A percentile compares a stretch with the other conserved stretches of the same genome.
Conservation (phyloP, 2,888 invertebrate genomes). For the Pachydiplax longipennis region DNA sequence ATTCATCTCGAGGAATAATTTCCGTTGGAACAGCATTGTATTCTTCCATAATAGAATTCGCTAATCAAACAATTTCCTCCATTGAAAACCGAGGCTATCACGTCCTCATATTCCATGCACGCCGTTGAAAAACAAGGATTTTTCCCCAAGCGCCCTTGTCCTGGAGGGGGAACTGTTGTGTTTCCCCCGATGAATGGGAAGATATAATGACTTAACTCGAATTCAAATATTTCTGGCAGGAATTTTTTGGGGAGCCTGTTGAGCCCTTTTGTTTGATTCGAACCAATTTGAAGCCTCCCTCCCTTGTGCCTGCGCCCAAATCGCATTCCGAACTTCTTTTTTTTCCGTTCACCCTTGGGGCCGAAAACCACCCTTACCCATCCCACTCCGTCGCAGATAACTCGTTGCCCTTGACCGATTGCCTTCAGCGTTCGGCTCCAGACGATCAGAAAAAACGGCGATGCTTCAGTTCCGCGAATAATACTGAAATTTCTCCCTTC, state of each 20-base stretch:
- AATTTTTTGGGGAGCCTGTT: slow-evolving; percentile 26
- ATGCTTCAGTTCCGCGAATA: not conserved
- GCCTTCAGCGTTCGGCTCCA: not conserved
- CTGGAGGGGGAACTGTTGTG: not conserved
- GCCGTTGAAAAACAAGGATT: slow-evolving; percentile 51
- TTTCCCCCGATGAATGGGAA: not conserved
- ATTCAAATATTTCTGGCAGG: not conserved
- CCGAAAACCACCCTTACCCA: not conserved
- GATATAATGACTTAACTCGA: slow-evolving; percentile 20
- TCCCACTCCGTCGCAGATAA: not conserved
- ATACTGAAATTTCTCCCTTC: no score
- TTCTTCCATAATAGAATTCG: no score
- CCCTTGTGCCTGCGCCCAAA: not conserved
- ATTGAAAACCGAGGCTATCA: slow-evolving; percentile 48
- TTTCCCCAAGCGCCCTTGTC: slow-evolving; percentile 43
- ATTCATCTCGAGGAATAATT: no score
- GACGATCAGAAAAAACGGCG: not conserved
- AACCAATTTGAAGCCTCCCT: not conserved
- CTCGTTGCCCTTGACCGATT: not conserved
- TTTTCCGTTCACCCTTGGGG: not conserved
- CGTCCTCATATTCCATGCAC: slow-evolving; percentile 52
- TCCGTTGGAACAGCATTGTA: no score
- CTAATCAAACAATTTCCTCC: no score
- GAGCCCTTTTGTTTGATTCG: slow-evolving; percentile 17
- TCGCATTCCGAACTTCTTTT: not conserved